Base-by-base conservation (phyloP, 1,140 invertebrate genomes). In the Samia ricini region DNA sequence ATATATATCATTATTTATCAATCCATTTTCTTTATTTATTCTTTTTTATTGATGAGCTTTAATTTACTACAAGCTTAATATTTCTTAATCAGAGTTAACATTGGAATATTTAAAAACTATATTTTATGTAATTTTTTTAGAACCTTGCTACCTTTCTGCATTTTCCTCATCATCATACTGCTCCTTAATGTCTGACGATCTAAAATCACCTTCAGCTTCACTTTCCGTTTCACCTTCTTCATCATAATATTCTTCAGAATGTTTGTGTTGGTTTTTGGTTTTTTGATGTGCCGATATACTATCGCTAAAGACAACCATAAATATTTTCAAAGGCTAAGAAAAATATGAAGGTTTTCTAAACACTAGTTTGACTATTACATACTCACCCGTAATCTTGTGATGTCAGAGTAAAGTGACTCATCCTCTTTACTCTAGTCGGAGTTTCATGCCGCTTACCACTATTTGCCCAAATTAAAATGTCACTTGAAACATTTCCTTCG, bases 301-400 rank as follows among this genome's bases (percentile, higher is more conserved):
- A 50, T 69, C 49, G 61, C 72, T 76, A 60, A 24, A 70, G 1
- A 42, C 15, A 42, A 1, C 12, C n/a, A 12, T 42, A 1, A n/a
- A n/a, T n/a, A n/a, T n/a, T n/a, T n/a, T n/a, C n/a, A n/a, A n/a
- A n/a, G n/a, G n/a, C n/a, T n/a, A n/a, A 12, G 33, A 12, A 42
- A 42, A 4, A 42, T 15, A 4, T 10, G 3, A 15, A 1, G 3
- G 33, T 12, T 42, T 42, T 42, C 12, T 15, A 42, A 3, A 42
- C 12, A 42, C n/a, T n/a, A n/a, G n/a, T n/a, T n/a, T n/a, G n/a
- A n/a, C n/a, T n/a, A 42, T 42, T 42, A 42, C 33, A 60, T 23
- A 81, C 83, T 83, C 61, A 86, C 85, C 73, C 72, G 59, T 81
- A 74, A 60, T 83, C 80, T 60, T 83, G 68, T 42, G 77, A 81